These are phyloP conservation scores for Alauda arvensis DNA, from an alignment of 2,797 vertebrate genomes.

Conservation along the genomic window DNA sequence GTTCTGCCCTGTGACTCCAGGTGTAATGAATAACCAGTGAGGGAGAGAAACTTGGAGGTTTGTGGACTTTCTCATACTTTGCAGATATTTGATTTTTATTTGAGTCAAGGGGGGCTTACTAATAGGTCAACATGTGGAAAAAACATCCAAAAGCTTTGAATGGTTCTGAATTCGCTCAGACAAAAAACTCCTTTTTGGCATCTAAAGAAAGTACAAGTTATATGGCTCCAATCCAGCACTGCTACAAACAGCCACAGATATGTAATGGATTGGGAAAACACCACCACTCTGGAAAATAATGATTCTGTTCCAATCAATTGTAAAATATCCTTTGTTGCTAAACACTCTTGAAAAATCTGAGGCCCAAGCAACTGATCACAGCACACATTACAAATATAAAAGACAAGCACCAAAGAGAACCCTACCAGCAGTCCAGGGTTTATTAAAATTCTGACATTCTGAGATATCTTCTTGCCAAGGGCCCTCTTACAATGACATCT, in stretches of 20 bases:
- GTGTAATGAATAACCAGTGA: neutral
- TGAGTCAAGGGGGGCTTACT: neutral
- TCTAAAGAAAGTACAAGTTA: neutral
- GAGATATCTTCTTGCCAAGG: constrained; percentile 77
- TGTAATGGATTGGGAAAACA: neutral
- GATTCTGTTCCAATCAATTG: neutral
- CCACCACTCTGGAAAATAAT: neutral
- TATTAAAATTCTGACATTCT: constrained; percentile 65
- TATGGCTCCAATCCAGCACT: neutral
- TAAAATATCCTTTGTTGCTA: constrained; percentile 24
- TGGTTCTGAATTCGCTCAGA: neutral
- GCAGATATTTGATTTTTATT: neutral
- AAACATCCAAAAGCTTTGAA: neutral
- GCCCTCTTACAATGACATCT: constrained; percentile 81
- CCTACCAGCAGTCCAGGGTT: constrained; percentile 53
- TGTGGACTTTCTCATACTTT: neutral
- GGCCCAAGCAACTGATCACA: constrained; percentile 8
- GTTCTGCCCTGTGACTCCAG: neutral
- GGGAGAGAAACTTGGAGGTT: neutral
- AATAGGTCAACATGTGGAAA: neutral
- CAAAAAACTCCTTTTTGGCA: neutral
- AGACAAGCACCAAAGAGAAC: constrained; percentile 41
- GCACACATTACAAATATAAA: constrained; percentile 18
- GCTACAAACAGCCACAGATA: neutral
- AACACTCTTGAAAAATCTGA: constrained; percentile 19